Percentiles rank a stretch among this genome's conserved stretches.
Conservation (phyloP, 2,113 vertebrate species). For the Thamnaconus septentrionalis region DNA sequence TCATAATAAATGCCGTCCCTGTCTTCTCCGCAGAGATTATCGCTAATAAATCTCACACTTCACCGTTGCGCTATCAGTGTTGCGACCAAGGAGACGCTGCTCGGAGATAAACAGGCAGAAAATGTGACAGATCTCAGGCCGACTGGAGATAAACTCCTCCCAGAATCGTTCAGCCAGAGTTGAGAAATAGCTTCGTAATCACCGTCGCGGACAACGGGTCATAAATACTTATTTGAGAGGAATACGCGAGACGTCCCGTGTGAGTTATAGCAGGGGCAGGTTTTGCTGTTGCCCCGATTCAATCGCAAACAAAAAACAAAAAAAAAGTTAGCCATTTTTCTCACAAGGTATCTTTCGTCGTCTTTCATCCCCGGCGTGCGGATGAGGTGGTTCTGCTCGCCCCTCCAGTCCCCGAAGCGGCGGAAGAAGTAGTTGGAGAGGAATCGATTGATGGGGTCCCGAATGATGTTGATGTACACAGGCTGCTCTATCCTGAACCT, state of each 20-base stretch:
- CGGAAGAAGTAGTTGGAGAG: slow-evolving; percentile 99
- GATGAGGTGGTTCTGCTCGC: slow-evolving; percentile 97
- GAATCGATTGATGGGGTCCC: slow-evolving; percentile 95
- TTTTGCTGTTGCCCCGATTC: too few species aligned
- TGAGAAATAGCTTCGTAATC: too few species aligned
- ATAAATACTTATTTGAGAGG: too few species aligned
- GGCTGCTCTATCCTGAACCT: slow-evolving; percentile 98
- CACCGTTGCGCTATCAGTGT: background rate
- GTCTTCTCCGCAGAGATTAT: too few species aligned
- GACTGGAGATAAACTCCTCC: too few species aligned
- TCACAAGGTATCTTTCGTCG: slow-evolving; percentile 95
- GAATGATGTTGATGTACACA: slow-evolving; percentile 96
- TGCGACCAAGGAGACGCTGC: background rate
- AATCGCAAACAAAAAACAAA: background rate
- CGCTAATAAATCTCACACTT: background rate
- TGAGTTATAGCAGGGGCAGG: too few species aligned
- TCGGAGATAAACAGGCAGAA: background rate
- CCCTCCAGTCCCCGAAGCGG: slow-evolving; percentile 97
- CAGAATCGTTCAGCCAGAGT: too few species aligned
- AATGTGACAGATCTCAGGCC: background rate
- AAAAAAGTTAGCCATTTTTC: slow-evolving; percentile 31
- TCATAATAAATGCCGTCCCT: background rate
- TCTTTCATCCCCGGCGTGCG: slow-evolving; percentile 97
- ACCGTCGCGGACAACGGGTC: too few species aligned
- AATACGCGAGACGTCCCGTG: too few species aligned